These are phyloP conservation scores for Amia ocellicauda DNA, from an alignment of 2,113 vertebrate species.

Conservation along the genomic window DNA sequence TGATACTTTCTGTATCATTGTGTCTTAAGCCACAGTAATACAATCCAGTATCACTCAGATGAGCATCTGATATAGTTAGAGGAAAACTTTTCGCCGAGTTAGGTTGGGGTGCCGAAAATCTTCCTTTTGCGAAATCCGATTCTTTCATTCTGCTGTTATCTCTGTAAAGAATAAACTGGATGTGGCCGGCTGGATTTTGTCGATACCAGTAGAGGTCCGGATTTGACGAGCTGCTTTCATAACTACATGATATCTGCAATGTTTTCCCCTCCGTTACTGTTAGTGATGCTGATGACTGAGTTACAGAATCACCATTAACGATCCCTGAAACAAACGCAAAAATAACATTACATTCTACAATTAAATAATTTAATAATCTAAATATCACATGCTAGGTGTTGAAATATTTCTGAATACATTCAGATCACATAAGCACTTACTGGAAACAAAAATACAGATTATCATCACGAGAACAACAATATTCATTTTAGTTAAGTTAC, in stretches of 20 bases:
- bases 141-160: background rate
- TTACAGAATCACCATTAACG: background rate
- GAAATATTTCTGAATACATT: too few relatives aligned
- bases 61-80: background rate
- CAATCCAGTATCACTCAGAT: background rate
- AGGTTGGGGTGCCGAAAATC: background rate
- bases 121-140: background rate
- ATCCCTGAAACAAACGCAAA: background rate
- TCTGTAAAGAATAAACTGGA: background rate
- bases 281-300: background rate
- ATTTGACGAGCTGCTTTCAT: background rate
- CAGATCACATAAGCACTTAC: too few relatives aligned
- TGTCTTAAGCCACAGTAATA: background rate
- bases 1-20: background rate
- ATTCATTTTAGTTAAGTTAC: too few relatives aligned
- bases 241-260: background rate
- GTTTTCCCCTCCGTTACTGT: background rate
- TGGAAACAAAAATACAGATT: too few relatives aligned
- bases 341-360: background rate
- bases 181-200: background rate
- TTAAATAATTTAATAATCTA: background rate
- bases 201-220: constrained; percentile 4
- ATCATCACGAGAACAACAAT: too few relatives aligned
- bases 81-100: background rate
- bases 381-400: too few relatives aligned